Percentiles rank a stretch among this genome's conserved stretches.
These are phyloP conservation scores for Axea sp. DNA, from an alignment of 2,888 invertebrate genomes.

Conservation along the genomic window DNA sequence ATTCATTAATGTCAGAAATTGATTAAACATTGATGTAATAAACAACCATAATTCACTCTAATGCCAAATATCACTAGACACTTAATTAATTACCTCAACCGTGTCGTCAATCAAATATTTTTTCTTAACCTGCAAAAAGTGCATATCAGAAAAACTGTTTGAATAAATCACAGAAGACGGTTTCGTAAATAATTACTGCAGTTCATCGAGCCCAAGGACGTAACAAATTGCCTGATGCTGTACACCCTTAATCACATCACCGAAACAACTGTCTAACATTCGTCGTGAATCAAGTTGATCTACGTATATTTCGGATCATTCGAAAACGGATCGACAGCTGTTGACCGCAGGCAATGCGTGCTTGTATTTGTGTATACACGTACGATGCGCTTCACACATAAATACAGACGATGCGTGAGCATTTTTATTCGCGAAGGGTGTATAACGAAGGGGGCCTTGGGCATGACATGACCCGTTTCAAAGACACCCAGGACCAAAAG, in stretches of 20 bases:
- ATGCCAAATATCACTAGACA: too few species aligned
- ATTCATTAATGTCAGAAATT: too few species aligned
- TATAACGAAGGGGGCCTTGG: conserved; percentile 67
- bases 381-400: not conserved
- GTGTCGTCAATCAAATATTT: too few species aligned
- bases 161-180: conserved; percentile 25
- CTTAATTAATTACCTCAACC: not conserved
- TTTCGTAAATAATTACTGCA: conserved; percentile 28
- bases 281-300: conserved; percentile 46
- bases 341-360: conserved; percentile 33
- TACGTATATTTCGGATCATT: conserved; percentile 42
- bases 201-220: conserved; percentile 3
- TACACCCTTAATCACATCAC: conserved; percentile 37
- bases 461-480: conserved; percentile 76
- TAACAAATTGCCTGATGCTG: conserved; percentile 28
- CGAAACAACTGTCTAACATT: conserved; percentile 42
- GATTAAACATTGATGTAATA: too few species aligned
- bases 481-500: conserved; percentile 75
- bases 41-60: too few species aligned
- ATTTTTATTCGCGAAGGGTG: conserved; percentile 63
- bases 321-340: conserved; percentile 54
- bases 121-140: conserved; percentile 2
- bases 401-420: conserved; percentile 26
- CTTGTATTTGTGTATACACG: not conserved
- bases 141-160: conserved; percentile 8